phyloP scores from a whole-genome alignment of 2,797 vertebrate genomes.

The Acrossocheilus wenchowensis region DNA sequence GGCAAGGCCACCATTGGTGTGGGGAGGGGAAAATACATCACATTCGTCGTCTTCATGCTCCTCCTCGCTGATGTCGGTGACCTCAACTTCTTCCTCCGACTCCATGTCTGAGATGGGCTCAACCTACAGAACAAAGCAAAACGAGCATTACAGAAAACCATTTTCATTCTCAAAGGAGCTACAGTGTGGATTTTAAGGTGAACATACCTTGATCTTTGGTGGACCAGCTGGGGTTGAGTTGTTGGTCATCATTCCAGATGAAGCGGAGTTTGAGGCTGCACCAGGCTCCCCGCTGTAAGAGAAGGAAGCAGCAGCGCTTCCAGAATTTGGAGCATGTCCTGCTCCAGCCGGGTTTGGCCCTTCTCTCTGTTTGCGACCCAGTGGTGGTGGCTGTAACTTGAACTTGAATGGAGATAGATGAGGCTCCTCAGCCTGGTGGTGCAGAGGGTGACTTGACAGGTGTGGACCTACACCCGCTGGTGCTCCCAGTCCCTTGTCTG shows the following conservation, averaged over 20 bases:
- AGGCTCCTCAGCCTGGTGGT: constrained; percentile 70
- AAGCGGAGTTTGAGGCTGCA: constrained; percentile 61
- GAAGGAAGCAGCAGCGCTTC: constrained; percentile 58
- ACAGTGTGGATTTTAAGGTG: not conserved
- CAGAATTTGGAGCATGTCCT: constrained; percentile 54
- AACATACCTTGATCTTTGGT: constrained; percentile 80
- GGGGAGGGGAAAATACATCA: constrained; percentile 66
- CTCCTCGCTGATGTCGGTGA: constrained; percentile 90
- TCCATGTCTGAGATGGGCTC: constrained; percentile 89
- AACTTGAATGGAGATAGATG: constrained; percentile 87
- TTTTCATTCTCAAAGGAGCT: not conserved
- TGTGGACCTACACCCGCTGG: constrained; percentile 42
- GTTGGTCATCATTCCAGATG: constrained; percentile 48
- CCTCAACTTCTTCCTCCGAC: constrained; percentile 87
- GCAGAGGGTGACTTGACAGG: constrained; percentile 62
- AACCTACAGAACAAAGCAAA: constrained; percentile 72
- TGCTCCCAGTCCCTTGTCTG: constrained; percentile 69
- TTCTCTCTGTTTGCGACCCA: constrained; percentile 87
- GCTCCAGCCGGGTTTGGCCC: constrained; percentile 55
- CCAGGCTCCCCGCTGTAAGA: constrained; percentile 62
- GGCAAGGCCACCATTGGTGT: constrained; percentile 39
- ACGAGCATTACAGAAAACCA: not conserved
- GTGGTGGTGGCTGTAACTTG: constrained; percentile 91
- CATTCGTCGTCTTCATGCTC: constrained; percentile 67
- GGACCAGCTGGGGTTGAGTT: constrained; percentile 66